Base-by-base conservation (phyloP, 2,113 vertebrate genomes). In the Tenrec ecaudatus region DNA sequence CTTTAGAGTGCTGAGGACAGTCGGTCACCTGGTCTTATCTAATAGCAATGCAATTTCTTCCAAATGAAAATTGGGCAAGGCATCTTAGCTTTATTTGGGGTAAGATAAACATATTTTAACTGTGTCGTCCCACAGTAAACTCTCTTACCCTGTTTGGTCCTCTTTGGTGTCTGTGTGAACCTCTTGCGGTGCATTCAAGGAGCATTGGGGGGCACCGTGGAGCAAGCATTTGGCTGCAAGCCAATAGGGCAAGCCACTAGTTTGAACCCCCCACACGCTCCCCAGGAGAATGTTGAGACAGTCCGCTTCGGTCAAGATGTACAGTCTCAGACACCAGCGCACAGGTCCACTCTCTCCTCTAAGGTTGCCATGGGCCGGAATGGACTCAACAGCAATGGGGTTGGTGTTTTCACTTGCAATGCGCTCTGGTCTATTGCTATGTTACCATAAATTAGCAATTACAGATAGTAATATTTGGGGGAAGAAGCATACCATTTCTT, bases 81-180 rank as follows among this genome's bases (percentile, higher is more conserved):
- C 38, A 80, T 79, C 86, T 5, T 80, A 17, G 16, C 7, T 58
- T 36, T 19, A 29, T 14, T 80, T 82, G 9, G 68, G 62, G 7
- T 43, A 29, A 88, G 33, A 23, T 68, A 81, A 93, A 69, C 81
- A 76, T 69, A 83, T 88, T 77, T 40, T 15, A 23, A 92, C n/a
- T 27, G 7, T 27, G 43, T 60, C 81, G 81, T 33, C 9, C 7
- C 47, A 76, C 16, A 82, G 6, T 68, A 90, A 82, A 25, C 68
- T 86, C 62, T 93, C 10, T 29, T 86, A 60, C 29, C 8, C 33
- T 86, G 9, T 82, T 82, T 73, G 19, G 33, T 33, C 71, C 43
- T 40, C 7, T 33, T 77, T 82, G 25, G 19, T 38, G 57, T 62
- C 58, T 43, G 85, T 89, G 60, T 38, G 76, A 78, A 83, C 27